A percentile compares a stretch with the other conserved stretches of the same genome.
Conservation (phyloP, 2,113 vertebrate species). For the Tachuris rubrigastra region DNA sequence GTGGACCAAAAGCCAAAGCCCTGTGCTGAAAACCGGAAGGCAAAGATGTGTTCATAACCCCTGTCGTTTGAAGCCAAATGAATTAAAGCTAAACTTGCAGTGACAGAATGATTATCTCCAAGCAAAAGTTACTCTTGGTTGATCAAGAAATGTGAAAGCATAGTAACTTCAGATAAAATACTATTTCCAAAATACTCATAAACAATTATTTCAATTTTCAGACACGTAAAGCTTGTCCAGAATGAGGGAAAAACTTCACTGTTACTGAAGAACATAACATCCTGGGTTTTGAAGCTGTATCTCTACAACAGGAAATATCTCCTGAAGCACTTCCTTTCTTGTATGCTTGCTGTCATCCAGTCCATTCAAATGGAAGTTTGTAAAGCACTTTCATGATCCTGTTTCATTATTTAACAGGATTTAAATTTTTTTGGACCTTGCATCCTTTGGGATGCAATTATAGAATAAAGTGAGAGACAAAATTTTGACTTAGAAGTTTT, state of each 20-base stretch:
- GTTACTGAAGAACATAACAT: not conserved
- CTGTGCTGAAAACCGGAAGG: not conserved
- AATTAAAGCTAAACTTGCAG: not conserved
- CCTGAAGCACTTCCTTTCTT: not conserved
- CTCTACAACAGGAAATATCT: not conserved
- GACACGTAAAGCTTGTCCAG: not conserved
- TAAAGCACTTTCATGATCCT: fast-evolving
- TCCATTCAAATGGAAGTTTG: not conserved
- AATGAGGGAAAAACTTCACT: not conserved
- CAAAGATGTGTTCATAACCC: not conserved
- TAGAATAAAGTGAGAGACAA: not conserved
- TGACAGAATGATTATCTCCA: not conserved
- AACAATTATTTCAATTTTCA: not conserved
- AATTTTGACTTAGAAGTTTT: not conserved
- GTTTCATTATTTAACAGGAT: fast-evolving
- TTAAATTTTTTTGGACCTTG: not conserved
- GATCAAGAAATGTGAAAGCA: not conserved
- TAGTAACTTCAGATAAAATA: not conserved
- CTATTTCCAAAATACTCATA: not conserved
- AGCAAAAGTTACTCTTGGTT: not conserved
- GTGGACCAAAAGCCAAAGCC: not conserved
- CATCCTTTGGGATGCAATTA: not conserved
- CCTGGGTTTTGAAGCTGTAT: not conserved
- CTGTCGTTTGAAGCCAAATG: not conserved
- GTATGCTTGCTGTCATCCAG: not conserved